Percentiles rank a stretch among this genome's conserved stretches.
phyloP scores from a whole-genome alignment of 2,888 invertebrate species.

The Chydorus sphaericus region DNA sequence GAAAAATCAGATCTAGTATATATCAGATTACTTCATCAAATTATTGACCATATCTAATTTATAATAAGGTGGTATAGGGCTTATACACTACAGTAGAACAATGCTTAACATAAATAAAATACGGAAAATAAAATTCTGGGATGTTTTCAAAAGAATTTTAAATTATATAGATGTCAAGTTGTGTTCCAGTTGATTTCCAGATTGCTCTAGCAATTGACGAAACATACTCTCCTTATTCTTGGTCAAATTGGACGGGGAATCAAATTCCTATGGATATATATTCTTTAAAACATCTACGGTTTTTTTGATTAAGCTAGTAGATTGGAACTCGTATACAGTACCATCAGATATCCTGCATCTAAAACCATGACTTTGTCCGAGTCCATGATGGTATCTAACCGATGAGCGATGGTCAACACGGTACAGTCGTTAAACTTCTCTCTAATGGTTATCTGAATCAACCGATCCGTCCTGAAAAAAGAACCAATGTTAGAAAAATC shows the following conservation, averaged over 20 bases:
- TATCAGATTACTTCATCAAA: no score
- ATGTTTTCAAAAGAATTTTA: no score
- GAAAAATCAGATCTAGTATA: no score
- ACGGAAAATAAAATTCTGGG: no score
- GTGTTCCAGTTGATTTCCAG: slow-evolving; percentile 3
- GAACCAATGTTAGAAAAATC: no score
- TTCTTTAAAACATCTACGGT: background rate
- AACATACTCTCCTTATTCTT: background rate
- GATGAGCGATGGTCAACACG: slow-evolving; percentile 79
- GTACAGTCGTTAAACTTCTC: slow-evolving; percentile 65
- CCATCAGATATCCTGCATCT: slow-evolving; percentile 55
- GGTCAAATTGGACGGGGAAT: background rate
- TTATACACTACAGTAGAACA: no score
- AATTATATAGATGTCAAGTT: no score
- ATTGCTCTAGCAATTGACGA: slow-evolving; percentile 2
- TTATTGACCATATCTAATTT: no score
- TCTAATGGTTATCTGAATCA: slow-evolving; percentile 72
- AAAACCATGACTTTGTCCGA: slow-evolving; percentile 76
- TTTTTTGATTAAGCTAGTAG: no score
- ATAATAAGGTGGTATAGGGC: no score
- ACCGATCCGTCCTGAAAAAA: slow-evolving; percentile 60
- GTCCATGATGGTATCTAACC: slow-evolving; percentile 85
- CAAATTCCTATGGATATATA: slow-evolving; percentile 1
- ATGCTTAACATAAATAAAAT: no score
- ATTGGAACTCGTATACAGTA: no score